Evolutionary conservation across 2,113 vertebrate genomes (phyloP), one percentile per base, ranked within the genome.

Genomic region (Gulo gulo): DNA sequence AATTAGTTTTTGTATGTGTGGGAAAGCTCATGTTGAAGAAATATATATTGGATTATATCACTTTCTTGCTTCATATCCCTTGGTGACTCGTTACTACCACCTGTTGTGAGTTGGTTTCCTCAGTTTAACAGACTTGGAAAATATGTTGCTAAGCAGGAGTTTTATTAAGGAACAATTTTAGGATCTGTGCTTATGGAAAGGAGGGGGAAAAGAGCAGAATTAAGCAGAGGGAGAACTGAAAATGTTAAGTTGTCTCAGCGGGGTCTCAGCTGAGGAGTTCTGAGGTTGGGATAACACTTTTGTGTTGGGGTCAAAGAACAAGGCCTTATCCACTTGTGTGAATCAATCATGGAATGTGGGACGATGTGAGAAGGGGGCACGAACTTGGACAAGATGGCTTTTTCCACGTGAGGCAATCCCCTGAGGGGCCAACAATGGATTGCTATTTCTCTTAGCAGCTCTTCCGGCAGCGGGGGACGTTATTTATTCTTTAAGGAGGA

Each of bases 1-100:
- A 95, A 94, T 96, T 94, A 63, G 65, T 86, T 93, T 88, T 95
- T 31, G 36, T 82, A 93, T 94, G 63, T 95, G 65, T 45, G 59
- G 50, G 55, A 90, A 97, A 94, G 50, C 31, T 67, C n/a, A 42
- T 57, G 7, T 36, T 91, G 81, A 97, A 91, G 42, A 88, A 83
- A 61, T 78, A 42, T 21, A 21, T 85, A 82, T 88, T 94, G 84
- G 34, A 84, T 92, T 83, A 39, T 90, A 52, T 85, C 23, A 18
- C 50, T 86, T 26, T 31, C 83, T 84, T 57, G 47, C 31, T 69
- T 94, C 78, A 81, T 36, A 59, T 3, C 23, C 45, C 36, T 42
- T 63, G 24, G 59, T 67, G 52, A 61, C 36, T 73, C 7, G n/a
- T 39, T 47, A 23, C 5, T 20, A 67, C 31, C 61, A 90, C 67